Evolutionary conservation across 35 echinoderm and acorn worm species (phyloP).

Genomic region (Ptychodera flava): DNA sequence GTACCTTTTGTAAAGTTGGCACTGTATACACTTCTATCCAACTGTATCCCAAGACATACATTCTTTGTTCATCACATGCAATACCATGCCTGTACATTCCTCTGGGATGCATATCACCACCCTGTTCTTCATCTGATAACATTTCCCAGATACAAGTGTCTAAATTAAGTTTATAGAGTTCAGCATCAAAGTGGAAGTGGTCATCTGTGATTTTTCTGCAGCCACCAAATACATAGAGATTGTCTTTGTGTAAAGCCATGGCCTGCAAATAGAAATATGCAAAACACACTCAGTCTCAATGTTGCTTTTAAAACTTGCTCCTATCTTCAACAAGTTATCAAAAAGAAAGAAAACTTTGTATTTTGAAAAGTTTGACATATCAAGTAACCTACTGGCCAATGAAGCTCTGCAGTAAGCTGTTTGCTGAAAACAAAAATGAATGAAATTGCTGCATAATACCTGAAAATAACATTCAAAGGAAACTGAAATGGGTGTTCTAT

Average conservation of each 20-base stretch:
- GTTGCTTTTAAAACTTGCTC: too few species aligned
- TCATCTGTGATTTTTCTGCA: slow-evolving; percentile 40
- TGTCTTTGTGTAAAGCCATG: slow-evolving; percentile 29
- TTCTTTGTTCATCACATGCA: background rate
- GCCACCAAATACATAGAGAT: slow-evolving; percentile 53
- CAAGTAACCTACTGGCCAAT: too few species aligned
- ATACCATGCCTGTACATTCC: slow-evolving; percentile 18
- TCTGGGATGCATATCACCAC: background rate
- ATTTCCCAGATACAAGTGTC: slow-evolving; percentile 25
- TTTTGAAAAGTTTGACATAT: too few species aligned
- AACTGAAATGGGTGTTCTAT: too few species aligned
- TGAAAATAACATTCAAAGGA: too few species aligned
- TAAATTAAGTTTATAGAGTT: slow-evolving; percentile 44
- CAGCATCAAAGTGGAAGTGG: slow-evolving; percentile 59
- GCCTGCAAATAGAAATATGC: slow-evolving; percentile 22
- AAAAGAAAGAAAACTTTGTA: too few species aligned
- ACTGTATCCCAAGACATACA: slow-evolving; percentile 9
- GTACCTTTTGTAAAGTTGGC: background rate
- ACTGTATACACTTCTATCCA: background rate
- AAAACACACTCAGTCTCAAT: too few species aligned
- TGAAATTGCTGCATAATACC: too few species aligned
- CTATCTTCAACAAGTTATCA: too few species aligned
- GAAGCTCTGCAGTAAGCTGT: too few species aligned
- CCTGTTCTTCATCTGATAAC: slow-evolving; percentile 17
- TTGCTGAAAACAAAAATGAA: too few species aligned